A percentile compares a stretch with the other conserved stretches of the same genome.
Evolutionary conservation across 1,140 invertebrate species (phyloP).

Genomic region (Procambarus clarkii): DNA sequence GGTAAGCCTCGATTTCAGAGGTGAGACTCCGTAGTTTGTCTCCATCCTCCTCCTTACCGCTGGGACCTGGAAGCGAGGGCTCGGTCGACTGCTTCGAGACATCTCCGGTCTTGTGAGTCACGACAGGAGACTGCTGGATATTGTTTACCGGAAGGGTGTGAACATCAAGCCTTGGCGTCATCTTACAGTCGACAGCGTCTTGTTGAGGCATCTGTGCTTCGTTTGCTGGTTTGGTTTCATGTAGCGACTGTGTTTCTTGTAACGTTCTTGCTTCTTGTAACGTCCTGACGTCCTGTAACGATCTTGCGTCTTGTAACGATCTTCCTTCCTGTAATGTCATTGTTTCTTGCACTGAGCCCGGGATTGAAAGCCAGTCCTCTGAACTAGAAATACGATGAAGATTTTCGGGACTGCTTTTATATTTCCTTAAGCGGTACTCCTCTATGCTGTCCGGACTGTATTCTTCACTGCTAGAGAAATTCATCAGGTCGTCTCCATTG

Average conservation of each 20-base stretch:
- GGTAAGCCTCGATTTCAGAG: slow-evolving; percentile 52
- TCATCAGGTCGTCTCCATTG: slow-evolving; percentile 10
- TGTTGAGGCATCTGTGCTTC: background rate
- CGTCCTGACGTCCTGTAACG: too few species aligned
- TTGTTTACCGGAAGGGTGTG: background rate
- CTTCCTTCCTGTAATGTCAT: background rate
- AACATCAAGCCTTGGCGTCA: background rate
- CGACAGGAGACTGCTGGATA: too few species aligned
- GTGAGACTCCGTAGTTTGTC: slow-evolving; percentile 42
- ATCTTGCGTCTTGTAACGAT: too few species aligned
- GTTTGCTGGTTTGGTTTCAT: too few species aligned
- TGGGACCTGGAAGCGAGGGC: background rate
- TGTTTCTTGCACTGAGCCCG: background rate
- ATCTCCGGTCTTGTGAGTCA: too few species aligned
- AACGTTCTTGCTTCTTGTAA: too few species aligned
- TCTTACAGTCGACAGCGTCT: too few species aligned
- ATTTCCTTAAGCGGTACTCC: background rate
- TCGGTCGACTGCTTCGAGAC: background rate
- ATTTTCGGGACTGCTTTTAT: background rate
- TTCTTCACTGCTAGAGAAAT: slow-evolving; percentile 22
- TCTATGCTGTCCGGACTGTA: background rate
- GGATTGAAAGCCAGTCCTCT: background rate
- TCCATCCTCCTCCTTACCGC: slow-evolving; percentile 14
- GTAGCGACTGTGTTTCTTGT: too few species aligned
- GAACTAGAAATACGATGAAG: background rate